These are phyloP conservation scores for Mormyrops attenuatus DNA, from an alignment of 2,797 vertebrate genomes.

Conservation along the genomic window DNA sequence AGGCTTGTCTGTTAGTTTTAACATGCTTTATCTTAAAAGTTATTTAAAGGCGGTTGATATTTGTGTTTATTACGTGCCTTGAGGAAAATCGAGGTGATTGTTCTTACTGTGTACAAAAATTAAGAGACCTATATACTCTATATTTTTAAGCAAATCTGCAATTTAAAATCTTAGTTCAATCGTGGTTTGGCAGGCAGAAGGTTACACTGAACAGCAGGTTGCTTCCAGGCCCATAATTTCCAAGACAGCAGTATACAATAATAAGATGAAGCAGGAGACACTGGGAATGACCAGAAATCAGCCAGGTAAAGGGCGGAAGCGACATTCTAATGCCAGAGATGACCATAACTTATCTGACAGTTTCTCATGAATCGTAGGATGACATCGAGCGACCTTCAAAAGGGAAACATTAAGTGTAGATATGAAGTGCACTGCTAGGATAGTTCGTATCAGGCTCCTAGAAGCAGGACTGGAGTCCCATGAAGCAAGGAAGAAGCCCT, in stretches of 20 bases:
- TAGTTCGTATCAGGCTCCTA: background rate
- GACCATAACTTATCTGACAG: background rate
- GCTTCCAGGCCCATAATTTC: background rate
- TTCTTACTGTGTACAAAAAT: background rate
- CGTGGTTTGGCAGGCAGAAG: background rate
- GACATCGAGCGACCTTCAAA: background rate
- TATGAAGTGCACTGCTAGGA: background rate
- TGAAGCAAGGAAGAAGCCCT: no score
- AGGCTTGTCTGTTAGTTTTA: background rate
- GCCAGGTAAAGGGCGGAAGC: background rate
- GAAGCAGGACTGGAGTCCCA: background rate
- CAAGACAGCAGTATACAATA: no score
- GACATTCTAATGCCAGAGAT: background rate
- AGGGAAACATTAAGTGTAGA: background rate
- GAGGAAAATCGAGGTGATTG: background rate
- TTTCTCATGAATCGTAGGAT: background rate
- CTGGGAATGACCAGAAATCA: no score
- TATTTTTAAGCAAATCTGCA: background rate
- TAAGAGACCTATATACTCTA: background rate
- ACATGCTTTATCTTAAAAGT: background rate
- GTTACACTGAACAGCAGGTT: background rate
- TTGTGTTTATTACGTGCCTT: background rate
- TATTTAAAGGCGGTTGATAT: background rate
- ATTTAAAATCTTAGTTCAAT: background rate
- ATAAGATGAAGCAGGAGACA: no score